These are phyloP conservation scores for Phthorimaea operculella DNA, from an alignment of 1,140 invertebrate species.

Conservation along the genomic window DNA sequence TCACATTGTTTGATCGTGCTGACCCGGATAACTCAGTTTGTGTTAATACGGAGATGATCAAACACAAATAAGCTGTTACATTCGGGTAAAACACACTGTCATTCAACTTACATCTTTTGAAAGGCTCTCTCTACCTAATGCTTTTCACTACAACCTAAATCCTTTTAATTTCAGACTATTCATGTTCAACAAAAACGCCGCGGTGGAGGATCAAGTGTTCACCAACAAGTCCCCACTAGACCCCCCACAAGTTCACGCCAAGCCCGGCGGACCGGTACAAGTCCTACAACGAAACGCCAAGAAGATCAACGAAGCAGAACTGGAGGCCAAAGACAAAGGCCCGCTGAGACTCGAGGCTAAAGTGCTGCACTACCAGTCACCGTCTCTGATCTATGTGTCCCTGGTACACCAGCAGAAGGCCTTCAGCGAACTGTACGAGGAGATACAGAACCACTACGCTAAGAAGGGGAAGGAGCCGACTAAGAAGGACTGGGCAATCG, in stretches of 20 bases:
- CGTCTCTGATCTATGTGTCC: constrained; percentile 67
- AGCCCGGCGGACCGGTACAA: constrained; percentile 10
- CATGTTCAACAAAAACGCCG: constrained; percentile 38
- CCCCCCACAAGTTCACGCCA: constrained; percentile 15
- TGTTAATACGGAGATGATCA: constrained; percentile 49
- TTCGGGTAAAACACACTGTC: constrained; percentile 42
- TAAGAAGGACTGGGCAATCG: constrained; percentile 49
- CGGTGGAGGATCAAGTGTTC: constrained; percentile 28
- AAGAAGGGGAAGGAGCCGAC: constrained; percentile 21
- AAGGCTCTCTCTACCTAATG: no score
- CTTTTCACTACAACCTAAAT: no score
- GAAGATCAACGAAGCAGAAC: constrained; percentile 23
- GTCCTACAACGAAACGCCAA: constrained; percentile 17
- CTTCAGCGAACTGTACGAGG: constrained; percentile 46
- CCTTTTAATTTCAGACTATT: constrained; percentile 30
- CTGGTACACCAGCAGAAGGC: constrained; percentile 42
- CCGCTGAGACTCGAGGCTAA: constrained; percentile 63
- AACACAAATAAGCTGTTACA: constrained; percentile 44
- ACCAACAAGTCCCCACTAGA: constrained; percentile 34
- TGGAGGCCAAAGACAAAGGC: constrained; percentile 56
- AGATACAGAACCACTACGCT: constrained; percentile 66
- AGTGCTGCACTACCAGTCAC: constrained; percentile 60
- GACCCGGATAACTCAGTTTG: constrained; percentile 35
- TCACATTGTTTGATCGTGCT: constrained; percentile 36
- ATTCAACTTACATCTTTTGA: no score